Evolutionary conservation across 1,140 invertebrate genomes (phyloP), one percentile per base, ranked within the genome.

Genomic region (Drosophila bocqueti): DNA sequence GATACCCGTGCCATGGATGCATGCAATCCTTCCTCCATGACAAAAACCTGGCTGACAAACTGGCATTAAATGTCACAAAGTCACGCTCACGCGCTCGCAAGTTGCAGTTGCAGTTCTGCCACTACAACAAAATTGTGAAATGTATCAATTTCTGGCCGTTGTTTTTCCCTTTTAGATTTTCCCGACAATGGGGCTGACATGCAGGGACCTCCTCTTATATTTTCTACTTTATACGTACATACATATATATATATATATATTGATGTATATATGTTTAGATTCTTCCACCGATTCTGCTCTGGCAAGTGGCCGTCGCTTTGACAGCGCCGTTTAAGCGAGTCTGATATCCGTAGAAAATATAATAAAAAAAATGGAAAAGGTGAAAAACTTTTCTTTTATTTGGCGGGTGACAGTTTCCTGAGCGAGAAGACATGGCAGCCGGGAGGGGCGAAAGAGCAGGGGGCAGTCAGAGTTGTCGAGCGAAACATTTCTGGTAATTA

Each of bases 11-110:
- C 68, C 26, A 31, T 54, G n/a, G 21, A 36, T 16, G 63, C 68
- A 79, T 81, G 78, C 69, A 16, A 79, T 73, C 31, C 29, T 36
- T 66, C 26, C 49, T 60, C 24, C 24, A 24, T 24, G 64, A 65
- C 66, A 68, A 81, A 76, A 65, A 40, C 21, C 65, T 54, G 68
- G 63, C 63, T 84, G 83, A 76, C 79, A 74, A 89, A 80, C 72
- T 89, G 83, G 84, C 83, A 89, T 89, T 83, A 87, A 89, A 87
- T 87, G 81, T 87, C 83, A 87, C 49, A 83, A 87, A 89, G 84
- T 89, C 83, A 87, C 84, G 84, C 83, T 89, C 83, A 87, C 84
- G 84, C 83, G 84, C 80, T 72, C 29, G 15, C 13, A 26, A 49
- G 46, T 29, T 49, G 24, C 29, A 31, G 79, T 66, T 71, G 24